phyloP scores from a whole-genome alignment of 2,888 invertebrate species.

The Eupithecia subumbrata region DNA sequence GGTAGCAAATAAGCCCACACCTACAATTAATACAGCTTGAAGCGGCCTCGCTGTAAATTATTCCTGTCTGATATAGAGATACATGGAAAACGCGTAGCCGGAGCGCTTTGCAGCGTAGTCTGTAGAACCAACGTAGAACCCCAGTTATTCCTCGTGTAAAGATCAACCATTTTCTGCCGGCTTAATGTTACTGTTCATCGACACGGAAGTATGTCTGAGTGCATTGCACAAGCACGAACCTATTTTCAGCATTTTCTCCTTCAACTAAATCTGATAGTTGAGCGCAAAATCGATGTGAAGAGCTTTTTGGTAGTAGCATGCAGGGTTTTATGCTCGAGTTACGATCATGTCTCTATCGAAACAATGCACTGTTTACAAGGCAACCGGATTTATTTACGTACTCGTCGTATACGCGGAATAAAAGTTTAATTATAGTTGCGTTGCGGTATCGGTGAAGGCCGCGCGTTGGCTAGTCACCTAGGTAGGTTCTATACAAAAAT shows the following conservation, averaged over 20 bases:
- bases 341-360: constrained; percentile 33
- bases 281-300: constrained; percentile 38
- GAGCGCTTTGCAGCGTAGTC: constrained; percentile 38
- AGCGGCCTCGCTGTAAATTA: constrained; percentile 22
- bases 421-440: constrained; percentile 31
- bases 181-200: constrained; percentile 48
- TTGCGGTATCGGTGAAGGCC: constrained; percentile 40
- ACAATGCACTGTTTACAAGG: constrained; percentile 28
- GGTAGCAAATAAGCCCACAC: constrained; percentile 15
- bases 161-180: constrained; percentile 44
- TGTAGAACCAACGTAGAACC: constrained; percentile 40
- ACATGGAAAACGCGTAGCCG: constrained; percentile 39
- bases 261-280: constrained; percentile 33
- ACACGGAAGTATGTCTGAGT: constrained; percentile 39
- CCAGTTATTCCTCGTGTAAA: constrained; percentile 49
- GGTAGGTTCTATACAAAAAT: constrained; percentile 63
- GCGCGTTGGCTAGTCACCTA: constrained; percentile 39
- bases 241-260: constrained; percentile 30
- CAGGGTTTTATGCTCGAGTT: constrained; percentile 34
- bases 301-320: constrained; percentile 38
- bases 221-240: constrained; percentile 29
- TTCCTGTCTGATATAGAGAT: constrained; percentile 14
- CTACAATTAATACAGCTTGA: constrained; percentile 21
- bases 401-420: constrained; percentile 17
- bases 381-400: constrained; percentile 29